Conservation (phyloP, 1,140 invertebrate genomes). For the Archegozetes longisetosus region DNA sequence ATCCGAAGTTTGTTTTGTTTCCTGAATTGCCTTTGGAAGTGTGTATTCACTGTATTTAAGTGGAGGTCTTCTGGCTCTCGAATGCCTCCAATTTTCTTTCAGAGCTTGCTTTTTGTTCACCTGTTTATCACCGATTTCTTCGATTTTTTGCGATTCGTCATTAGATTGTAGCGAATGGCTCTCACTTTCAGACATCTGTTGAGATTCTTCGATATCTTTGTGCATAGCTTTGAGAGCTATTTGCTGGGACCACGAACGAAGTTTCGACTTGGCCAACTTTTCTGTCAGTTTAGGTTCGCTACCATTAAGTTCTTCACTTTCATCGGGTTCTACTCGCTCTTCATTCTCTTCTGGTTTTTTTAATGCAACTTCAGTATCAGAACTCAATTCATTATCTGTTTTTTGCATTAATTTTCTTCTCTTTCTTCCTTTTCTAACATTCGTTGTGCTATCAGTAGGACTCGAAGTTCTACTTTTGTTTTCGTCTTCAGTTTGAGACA, state of each 20-base stretch:
- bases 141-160: not conserved
- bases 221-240: not conserved
- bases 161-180: not conserved
- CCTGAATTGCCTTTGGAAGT: not conserved
- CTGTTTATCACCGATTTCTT: not conserved
- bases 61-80: not conserved
- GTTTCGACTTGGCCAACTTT: slow-evolving; percentile 7
- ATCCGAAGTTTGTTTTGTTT: too few species aligned
- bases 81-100: not conserved
- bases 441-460: not conserved
- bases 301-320: not conserved
- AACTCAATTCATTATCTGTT: not conserved
- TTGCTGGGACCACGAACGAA: slow-evolving; percentile 9
- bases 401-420: not conserved
- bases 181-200: not conserved
- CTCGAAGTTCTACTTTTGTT: not conserved
- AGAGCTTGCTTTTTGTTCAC: not conserved
- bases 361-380: not conserved
- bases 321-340: too few species aligned
- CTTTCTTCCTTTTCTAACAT: not conserved
- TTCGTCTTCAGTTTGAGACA: not conserved
- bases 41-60: not conserved
- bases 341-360: not conserved
- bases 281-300: not conserved
- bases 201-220: not conserved